Percentiles rank a stretch among this genome's conserved stretches.
Conservation (phyloP, 2,113 vertebrate species). For the Coregonus clupeaformis region DNA sequence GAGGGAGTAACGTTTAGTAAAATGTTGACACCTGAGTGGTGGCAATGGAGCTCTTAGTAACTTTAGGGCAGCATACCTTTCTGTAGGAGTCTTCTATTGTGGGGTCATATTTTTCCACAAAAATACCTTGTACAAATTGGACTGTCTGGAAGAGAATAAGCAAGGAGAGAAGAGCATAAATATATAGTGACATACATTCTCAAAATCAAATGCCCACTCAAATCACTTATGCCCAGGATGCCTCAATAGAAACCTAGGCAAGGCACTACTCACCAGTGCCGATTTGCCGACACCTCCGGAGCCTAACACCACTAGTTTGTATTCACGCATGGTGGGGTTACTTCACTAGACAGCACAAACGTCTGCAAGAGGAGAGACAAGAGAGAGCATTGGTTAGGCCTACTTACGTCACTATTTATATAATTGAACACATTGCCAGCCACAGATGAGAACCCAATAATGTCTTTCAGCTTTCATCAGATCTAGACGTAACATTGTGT, state of each 20-base stretch:
- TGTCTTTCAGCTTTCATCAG: too few species aligned
- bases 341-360: conserved; percentile 75
- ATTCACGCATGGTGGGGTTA: conserved; percentile 95
- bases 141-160: conserved; percentile 82
- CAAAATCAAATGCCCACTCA: too few species aligned
- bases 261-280: conserved; percentile 86
- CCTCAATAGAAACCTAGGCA: neutral
- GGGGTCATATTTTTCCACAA: conserved; percentile 99
- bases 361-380: conserved; percentile 67
- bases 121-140: conserved; percentile 99
- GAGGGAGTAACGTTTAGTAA: neutral
- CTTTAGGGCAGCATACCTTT: conserved; percentile 79
- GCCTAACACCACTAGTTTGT: conserved; percentile 99
- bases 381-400: neutral
- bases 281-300: conserved; percentile 99
- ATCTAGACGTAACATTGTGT: neutral
- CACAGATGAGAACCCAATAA: too few species aligned
- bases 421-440: too few species aligned
- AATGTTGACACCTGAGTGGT: neutral
- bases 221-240: neutral
- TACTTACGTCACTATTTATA: too few species aligned
- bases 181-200: neutral
- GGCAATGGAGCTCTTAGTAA: neutral
- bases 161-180: neutral
- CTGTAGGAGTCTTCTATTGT: conserved; percentile 99